Conservation (phyloP, 1,140 invertebrate species). For the Musca vetustissima region DNA sequence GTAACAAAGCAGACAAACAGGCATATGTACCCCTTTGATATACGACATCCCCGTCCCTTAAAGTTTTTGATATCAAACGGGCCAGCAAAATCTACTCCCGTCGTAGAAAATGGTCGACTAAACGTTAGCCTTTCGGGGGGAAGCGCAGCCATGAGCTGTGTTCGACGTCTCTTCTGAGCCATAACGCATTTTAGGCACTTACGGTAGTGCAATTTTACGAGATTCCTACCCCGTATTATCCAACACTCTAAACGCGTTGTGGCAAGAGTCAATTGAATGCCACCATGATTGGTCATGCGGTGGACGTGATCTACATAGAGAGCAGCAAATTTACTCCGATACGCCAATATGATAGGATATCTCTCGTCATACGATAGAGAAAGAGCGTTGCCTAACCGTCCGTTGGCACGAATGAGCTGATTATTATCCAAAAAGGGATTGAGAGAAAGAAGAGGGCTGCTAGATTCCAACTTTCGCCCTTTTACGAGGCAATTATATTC, state of each 20-base stretch:
- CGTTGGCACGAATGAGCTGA: no score
- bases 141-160: constrained; percentile 19
- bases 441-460: no score
- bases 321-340: not conserved
- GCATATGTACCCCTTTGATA: constrained; percentile 47
- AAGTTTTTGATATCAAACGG: constrained; percentile 33
- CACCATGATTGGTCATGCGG: not conserved
- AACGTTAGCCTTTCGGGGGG: constrained; percentile 32
- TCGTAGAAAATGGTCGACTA: no score
- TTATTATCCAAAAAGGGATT: no score
- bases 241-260: constrained; percentile 10
- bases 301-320: not conserved
- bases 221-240: not conserved
- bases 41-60: constrained; percentile 22
- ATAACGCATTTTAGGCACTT: not conserved
- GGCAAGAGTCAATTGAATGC: not conserved
- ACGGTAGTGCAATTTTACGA: not conserved
- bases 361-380: no score
- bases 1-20: constrained; percentile 50
- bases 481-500: no score
- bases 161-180: not conserved
- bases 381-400: no score
- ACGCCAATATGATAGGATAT: not conserved
- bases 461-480: no score
- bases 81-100: constrained; percentile 29